Percentiles rank a stretch among this genome's conserved stretches.
These are phyloP conservation scores for Zaprionus tsacasi DNA, from an alignment of 1,140 invertebrate species.

Conservation along the genomic window DNA sequence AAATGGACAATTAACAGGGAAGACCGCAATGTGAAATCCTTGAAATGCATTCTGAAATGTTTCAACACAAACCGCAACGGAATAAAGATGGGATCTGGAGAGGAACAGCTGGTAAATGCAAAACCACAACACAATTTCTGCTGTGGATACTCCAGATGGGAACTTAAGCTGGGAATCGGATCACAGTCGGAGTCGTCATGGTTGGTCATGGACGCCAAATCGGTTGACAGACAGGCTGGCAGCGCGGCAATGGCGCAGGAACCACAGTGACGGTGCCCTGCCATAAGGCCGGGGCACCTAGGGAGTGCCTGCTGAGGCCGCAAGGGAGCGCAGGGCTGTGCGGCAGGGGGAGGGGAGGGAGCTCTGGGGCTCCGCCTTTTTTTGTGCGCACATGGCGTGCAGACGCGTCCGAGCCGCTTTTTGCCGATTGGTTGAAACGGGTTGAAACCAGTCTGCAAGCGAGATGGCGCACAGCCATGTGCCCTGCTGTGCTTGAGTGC, in stretches of 20 bases:
- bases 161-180: not conserved
- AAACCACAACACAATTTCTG: constrained; percentile 44
- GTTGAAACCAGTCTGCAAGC: constrained; percentile 48
- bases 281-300: constrained; percentile 46
- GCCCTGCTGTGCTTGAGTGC: constrained; percentile 11
- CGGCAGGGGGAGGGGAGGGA: constrained; percentile 1
- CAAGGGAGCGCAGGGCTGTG: constrained; percentile 10
- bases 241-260: constrained; percentile 61
- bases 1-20: constrained; percentile 15
- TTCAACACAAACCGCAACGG: constrained; percentile 54
- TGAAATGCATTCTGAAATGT: constrained; percentile 40
- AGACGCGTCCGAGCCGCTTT: constrained; percentile 51
- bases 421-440: constrained; percentile 65
- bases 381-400: constrained; percentile 57
- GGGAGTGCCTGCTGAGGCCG: not conserved
- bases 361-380: constrained; percentile 58
- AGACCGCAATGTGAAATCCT: constrained; percentile 48
- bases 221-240: constrained; percentile 72
- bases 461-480: constrained; percentile 46
- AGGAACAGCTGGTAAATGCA: constrained; percentile 59
- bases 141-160: not conserved
- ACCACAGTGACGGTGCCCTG: constrained; percentile 37
- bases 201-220: constrained; percentile 81
- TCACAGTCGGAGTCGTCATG: constrained; percentile 57
- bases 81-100: constrained; percentile 34